These are phyloP conservation scores for Parus major DNA, from an alignment of 2,113 vertebrate species.

Conservation along the genomic window DNA sequence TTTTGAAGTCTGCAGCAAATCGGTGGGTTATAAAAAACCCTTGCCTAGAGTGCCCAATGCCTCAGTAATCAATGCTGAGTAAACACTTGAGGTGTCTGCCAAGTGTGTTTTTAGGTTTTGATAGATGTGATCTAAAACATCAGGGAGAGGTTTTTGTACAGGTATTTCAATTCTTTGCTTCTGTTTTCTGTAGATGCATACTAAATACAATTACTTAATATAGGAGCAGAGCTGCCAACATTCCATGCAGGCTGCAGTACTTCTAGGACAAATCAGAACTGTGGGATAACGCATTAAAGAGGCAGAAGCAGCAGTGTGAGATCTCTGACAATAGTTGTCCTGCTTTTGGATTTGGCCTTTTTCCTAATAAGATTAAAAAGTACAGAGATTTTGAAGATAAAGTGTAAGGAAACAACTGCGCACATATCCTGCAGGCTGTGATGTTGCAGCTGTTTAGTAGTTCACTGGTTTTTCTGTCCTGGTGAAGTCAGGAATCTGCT, in stretches of 20 bases:
- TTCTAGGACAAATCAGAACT: neutral
- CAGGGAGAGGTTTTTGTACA: neutral
- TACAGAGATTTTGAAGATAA: neutral
- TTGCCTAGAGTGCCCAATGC: neutral
- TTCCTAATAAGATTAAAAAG: neutral
- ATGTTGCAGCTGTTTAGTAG: neutral
- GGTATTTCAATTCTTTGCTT: neutral
- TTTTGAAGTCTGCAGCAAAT: conserved; percentile 88
- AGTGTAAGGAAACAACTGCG: neutral
- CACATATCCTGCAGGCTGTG: neutral
- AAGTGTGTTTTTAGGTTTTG: neutral
- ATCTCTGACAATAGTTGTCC: neutral
- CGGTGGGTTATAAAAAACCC: conserved; percentile 68
- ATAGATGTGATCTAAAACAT: neutral
- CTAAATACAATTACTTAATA: neutral
- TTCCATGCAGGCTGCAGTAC: neutral
- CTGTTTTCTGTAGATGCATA: neutral
- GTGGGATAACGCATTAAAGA: neutral
- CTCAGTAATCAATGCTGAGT: neutral
- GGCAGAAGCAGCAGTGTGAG: neutral
- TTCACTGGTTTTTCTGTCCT: neutral
- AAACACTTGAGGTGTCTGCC: neutral
- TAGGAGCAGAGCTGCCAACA: neutral
- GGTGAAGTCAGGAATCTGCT: neutral
- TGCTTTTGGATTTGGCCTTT: neutral